Evolutionary conservation across 1,140 invertebrate species (phyloP), one percentile per base, ranked within the genome.

Genomic region (Battus philenor): DNA sequence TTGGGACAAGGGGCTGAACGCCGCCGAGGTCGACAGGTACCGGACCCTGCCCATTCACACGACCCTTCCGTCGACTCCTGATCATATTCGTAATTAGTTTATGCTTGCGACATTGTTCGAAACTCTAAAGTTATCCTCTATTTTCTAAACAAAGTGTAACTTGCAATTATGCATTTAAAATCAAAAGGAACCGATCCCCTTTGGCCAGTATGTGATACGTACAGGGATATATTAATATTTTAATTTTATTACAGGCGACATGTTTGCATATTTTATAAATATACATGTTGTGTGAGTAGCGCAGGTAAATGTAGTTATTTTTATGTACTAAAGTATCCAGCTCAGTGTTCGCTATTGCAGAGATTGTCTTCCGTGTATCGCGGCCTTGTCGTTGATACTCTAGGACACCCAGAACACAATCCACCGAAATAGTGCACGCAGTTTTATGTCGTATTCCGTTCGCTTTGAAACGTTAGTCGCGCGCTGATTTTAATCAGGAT

Each of bases 291-390:
- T n/a, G n/a, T n/a, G n/a, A n/a, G 2, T 20, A 20, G 18, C 18
- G 18, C 6, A 20, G 18, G 18, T 20, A 20, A 41, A 10, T 15
- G 12, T 27, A 26, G 38, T 41, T 41, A 41, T 41, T 27, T 41
- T 41, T 41, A 29, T 5, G 29, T 27, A 16, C 13, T 15, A 38
- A 38, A 41, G 11, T 41, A 24, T 41, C 38, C 38, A 22, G 38
- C 29, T 27, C 24, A 30, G 54, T 26, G 44, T 47, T 47, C 50
- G 46, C 44, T 47, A 54, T 29, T 32, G 64, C 54, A 72, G 80
- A 77, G 80, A 82, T 74, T 84, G 78, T 84, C 72, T 84, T 84
- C 80, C 80, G 80, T 56, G 58, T 81, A 57, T 57, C 32, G 63
- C 61, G 72, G 53, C 75, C 79, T 80, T 72, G 73, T 32, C 48